Evolutionary conservation across 2,113 vertebrate species (phyloP).

Genomic region (Anthoscopus minutus): DNA sequence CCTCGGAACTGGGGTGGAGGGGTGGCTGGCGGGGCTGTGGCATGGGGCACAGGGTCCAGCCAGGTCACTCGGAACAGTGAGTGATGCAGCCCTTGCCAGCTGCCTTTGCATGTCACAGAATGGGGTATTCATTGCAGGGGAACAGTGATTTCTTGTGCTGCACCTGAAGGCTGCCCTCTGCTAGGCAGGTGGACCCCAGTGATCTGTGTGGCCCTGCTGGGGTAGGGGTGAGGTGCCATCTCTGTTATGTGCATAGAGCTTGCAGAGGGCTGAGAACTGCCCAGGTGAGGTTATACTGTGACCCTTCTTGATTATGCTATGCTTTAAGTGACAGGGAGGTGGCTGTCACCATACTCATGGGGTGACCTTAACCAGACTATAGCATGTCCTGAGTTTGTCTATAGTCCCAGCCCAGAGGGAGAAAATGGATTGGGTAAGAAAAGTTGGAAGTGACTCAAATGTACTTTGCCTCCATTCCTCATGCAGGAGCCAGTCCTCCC

Average conservation of each 20-base stretch:
- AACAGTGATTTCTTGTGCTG: background rate
- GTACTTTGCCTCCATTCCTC: background rate
- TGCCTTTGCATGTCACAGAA: background rate
- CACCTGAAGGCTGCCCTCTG: background rate
- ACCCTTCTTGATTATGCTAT: fast-evolving
- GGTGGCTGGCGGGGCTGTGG: background rate
- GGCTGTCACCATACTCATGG: background rate
- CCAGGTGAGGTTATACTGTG: background rate
- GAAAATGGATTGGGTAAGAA: background rate
- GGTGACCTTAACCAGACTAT: fast-evolving
- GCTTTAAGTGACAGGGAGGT: background rate
- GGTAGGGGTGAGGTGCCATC: background rate
- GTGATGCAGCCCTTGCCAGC: fast-evolving
- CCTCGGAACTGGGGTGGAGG: background rate
- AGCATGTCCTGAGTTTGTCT: background rate
- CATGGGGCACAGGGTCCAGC: fast-evolving
- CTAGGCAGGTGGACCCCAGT: background rate
- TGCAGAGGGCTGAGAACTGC: background rate
- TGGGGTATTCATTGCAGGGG: background rate
- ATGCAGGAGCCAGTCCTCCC: background rate
- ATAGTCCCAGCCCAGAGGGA: background rate
- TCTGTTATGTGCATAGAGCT: background rate
- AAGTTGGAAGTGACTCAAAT: background rate
- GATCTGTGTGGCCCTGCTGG: background rate
- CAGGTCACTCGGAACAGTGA: background rate